phyloP scores from a whole-genome alignment of 2,797 vertebrate species.

The Halcyon leucocephala region DNA sequence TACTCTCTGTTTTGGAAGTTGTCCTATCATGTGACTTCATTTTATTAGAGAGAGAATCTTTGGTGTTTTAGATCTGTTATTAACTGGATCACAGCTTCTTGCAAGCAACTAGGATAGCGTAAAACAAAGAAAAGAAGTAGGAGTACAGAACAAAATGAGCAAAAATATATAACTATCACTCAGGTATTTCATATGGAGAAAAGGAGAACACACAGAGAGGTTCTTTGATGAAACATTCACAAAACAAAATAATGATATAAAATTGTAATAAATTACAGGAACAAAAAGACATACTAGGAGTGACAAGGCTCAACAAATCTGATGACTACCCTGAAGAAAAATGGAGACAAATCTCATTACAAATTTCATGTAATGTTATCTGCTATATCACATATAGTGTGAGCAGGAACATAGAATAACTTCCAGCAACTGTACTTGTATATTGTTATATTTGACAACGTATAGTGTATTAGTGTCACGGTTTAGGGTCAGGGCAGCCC shows the following conservation, averaged over 20 bases:
- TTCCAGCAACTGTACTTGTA: neutral
- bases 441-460: constrained; percentile 22
- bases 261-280: constrained; percentile 24
- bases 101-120: neutral
- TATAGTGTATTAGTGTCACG: neutral
- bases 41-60: neutral
- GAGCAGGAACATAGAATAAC: constrained; percentile 13
- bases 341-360: constrained; percentile 54
- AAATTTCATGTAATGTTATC: constrained; percentile 20
- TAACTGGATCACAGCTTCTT: neutral
- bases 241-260: constrained; percentile 19
- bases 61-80: neutral
- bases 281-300: neutral
- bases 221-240: constrained; percentile 23
- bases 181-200: neutral
- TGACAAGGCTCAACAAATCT: constrained; percentile 8
- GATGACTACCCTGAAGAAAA: neutral
- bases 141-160: neutral
- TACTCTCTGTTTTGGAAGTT: neutral
- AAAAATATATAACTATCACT: neutral
- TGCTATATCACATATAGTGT: neutral
- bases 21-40: neutral
- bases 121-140: neutral
- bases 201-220: neutral
- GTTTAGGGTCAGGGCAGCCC: no score